Evolutionary conservation across 2,113 vertebrate genomes (phyloP), one percentile per base, ranked within the genome.

Genomic region (Cyprinodon variegatus): DNA sequence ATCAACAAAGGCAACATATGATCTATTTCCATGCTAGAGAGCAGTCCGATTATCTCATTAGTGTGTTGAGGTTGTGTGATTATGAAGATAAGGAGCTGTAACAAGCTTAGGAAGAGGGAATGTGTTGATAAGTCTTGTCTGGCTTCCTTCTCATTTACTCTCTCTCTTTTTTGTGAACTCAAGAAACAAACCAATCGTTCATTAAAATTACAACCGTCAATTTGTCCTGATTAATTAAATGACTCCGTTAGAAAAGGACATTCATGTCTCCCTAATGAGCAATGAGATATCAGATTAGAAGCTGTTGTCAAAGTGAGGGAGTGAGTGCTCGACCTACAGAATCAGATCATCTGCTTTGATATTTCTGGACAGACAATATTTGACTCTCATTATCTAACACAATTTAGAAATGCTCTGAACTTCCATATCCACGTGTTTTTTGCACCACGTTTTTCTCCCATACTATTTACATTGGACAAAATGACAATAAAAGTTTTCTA

Each of bases 221-320:
- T 85, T 76, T 79, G 77, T 72, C 65, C 67, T 59, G 70, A 86
- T 85, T 83, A 76, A 83, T 73, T 72, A 62, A 15, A 78, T 11
- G 48, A 72, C 38, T 61, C 77, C 29, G 75, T 39, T 4, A 43
- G 64, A 74, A 78, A 74, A 71, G 59, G 45, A 41, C 40, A 37
- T 36, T 60, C 40, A 43, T 63, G 72, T 41, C 64, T 15, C 61
- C 13, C 40, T 57, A 72, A 50, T 43, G 53, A 79, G 50, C 53
- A 45, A 46, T 22, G 45, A 77, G 64, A 83, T 57, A 17, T 53
- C 15, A 17, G 1, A 2, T 17, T 53, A 17, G 48, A 15, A 53
- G 48, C 48, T 6, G 29, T 29, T 29, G 29, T 29, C 29, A 29
- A 29, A 29, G 29, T 29, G 29, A 29, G 29, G 29, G 29, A 29